phyloP scores from a whole-genome alignment of 2,797 vertebrate species.

The Lerista edwardsae region DNA sequence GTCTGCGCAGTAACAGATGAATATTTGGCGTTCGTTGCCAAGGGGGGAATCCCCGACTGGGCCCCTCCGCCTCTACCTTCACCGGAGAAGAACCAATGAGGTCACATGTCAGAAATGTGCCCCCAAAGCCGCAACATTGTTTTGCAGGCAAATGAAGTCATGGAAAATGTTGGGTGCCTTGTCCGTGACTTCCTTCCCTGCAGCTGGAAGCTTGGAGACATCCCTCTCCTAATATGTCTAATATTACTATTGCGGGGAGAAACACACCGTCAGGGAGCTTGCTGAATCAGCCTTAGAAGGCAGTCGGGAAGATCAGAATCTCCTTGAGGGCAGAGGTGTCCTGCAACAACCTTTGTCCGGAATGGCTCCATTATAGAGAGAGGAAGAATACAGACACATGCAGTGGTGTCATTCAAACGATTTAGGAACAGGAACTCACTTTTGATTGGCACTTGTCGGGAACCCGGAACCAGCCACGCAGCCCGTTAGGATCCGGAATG shows the following conservation, averaged over 20 bases:
- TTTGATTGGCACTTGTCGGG: no score
- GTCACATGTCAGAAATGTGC: constrained; percentile 39
- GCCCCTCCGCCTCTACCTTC: constrained; percentile 33
- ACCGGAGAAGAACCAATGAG: constrained; percentile 30
- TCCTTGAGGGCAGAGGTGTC: not conserved
- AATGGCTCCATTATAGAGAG: not conserved
- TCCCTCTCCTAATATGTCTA: not conserved
- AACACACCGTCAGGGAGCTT: not conserved
- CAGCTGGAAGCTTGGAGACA: not conserved
- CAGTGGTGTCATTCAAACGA: no score
- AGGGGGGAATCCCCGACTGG: not conserved
- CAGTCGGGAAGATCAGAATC: not conserved
- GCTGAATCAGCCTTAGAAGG: not conserved
- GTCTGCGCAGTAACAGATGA: constrained; percentile 40
- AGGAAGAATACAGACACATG: not conserved
- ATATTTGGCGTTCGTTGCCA: not conserved
- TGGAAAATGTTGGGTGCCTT: constrained; percentile 14
- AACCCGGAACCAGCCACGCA: no score
- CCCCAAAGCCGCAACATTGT: constrained; percentile 45
- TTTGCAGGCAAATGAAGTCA: constrained; percentile 35
- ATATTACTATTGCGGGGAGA: no score
- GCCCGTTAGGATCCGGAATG: no score
- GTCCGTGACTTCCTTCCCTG: not conserved
- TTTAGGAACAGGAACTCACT: no score
- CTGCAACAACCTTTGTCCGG: not conserved